Conservation (phyloP, 2,888 invertebrate genomes). For the Zele albiditarsus region DNA sequence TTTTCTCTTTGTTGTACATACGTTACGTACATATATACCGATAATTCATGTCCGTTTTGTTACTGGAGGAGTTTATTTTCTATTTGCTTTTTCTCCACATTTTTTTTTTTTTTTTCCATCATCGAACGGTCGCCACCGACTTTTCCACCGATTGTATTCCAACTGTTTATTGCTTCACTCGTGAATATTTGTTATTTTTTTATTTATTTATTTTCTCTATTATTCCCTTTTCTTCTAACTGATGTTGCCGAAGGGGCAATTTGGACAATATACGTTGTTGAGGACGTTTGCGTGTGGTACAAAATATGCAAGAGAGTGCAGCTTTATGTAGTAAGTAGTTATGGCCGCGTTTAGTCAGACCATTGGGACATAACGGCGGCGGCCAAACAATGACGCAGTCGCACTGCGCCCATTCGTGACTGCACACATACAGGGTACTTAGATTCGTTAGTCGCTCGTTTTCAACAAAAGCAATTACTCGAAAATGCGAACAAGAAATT, state of each 20-base stretch:
- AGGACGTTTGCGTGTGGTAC: constrained; percentile 12
- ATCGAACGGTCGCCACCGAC: not conserved
- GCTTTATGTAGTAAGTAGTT: constrained; percentile 27
- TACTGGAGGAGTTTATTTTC: constrained; percentile 17
- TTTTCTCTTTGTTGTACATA: constrained; percentile 25
- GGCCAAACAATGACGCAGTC: constrained; percentile 24
- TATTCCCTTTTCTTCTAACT: not conserved
- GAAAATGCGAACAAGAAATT: constrained; percentile 26
- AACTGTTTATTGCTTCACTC: constrained; percentile 6
- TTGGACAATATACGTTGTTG: not conserved
- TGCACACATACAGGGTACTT: constrained; percentile 6
- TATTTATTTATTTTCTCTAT: not conserved
- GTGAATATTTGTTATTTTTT: not conserved
- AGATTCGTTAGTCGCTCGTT: constrained; percentile 26
- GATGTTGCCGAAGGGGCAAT: not conserved
- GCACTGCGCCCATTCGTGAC: constrained; percentile 28
- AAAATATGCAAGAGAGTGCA: constrained; percentile 6
- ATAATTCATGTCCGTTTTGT: constrained; percentile 1
- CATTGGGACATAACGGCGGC: constrained; percentile 8
- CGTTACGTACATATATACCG: not conserved
- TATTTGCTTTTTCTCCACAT: not conserved
- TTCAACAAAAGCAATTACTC: constrained; percentile 26
- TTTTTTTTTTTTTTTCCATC: not conserved
- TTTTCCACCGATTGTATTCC: constrained; percentile 5
- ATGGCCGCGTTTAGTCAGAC: constrained; percentile 23